These are phyloP conservation scores for Mionectes macconnelli DNA, from an alignment of 2,113 vertebrate species.

Conservation along the genomic window DNA sequence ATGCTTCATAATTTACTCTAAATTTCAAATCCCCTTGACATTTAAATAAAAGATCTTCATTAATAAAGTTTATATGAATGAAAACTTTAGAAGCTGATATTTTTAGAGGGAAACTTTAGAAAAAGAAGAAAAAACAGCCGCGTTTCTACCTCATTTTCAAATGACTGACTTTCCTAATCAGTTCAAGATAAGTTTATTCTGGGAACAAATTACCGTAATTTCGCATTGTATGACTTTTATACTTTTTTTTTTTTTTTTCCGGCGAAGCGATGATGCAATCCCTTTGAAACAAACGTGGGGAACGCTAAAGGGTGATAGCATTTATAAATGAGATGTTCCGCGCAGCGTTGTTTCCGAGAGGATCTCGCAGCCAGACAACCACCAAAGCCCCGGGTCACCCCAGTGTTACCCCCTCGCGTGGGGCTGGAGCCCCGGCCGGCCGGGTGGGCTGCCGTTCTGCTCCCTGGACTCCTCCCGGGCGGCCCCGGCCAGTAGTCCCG, in stretches of 20 bases:
- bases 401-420: accelerated
- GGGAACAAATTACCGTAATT: conserved; percentile 71
- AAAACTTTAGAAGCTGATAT: conserved; percentile 81
- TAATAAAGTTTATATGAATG: conserved; percentile 85
- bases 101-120: conserved; percentile 56
- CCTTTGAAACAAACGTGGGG: conserved; percentile 46
- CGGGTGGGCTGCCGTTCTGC: not conserved
- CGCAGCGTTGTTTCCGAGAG: not conserved
- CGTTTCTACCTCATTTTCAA: conserved; percentile 64
- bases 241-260: not conserved
- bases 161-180: conserved; percentile 77
- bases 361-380: not conserved
- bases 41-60: conserved; percentile 83
- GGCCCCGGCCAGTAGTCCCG: not conserved
- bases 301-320: not conserved
- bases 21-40: conserved; percentile 80
- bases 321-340: not conserved
- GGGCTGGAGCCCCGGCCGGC: not conserved
- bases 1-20: conserved; percentile 80
- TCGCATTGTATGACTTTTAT: conserved; percentile 18
- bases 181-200: conserved; percentile 76
- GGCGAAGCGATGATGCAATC: conserved; percentile 20
- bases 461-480: not conserved
- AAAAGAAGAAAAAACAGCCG: not conserved
- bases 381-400: accelerated